A percentile compares a stretch with the other conserved stretches of the same genome.
These are phyloP conservation scores for Gymnobelideus leadbeateri DNA, from an alignment of 2,113 vertebrate genomes.

Conservation along the genomic window DNA sequence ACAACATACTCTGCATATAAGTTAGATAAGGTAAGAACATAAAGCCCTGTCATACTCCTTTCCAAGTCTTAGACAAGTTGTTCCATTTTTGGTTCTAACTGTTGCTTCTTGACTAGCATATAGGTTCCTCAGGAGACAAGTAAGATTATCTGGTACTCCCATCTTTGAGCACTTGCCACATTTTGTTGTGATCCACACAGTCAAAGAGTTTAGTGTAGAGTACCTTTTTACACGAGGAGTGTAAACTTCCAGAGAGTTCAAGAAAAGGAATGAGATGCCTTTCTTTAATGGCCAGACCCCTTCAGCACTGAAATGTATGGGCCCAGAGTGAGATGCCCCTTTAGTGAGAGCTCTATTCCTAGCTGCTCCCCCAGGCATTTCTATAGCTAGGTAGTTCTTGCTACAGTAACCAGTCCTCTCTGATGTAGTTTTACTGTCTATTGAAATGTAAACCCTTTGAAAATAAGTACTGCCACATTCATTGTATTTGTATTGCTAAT, in stretches of 20 bases:
- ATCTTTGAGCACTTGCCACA: not conserved
- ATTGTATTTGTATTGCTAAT: not conserved
- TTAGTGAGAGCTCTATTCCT: not conserved
- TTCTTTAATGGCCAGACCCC: not conserved
- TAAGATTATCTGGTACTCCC: not conserved
- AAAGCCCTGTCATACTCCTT: not conserved
- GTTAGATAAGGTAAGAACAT: not conserved
- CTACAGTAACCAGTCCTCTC: not conserved
- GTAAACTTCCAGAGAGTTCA: not conserved
- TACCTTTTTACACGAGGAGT: not conserved
- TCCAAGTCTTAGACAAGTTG: not conserved
- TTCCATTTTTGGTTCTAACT: not conserved
- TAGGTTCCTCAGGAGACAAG: not conserved
- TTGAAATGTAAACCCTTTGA: not conserved
- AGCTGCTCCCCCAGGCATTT: not conserved
- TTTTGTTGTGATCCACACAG: not conserved
- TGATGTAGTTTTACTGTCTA: not conserved
- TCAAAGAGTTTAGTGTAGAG: not conserved
- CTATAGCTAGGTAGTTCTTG: not conserved
- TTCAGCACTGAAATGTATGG: not conserved
- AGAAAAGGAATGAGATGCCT: not conserved
- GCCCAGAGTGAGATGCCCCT: not conserved
- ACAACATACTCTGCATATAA: not conserved
- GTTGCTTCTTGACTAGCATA: not conserved
- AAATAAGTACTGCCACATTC: not conserved